phyloP scores from a whole-genome alignment of 2,888 invertebrate species.

The Acleris emargana region DNA sequence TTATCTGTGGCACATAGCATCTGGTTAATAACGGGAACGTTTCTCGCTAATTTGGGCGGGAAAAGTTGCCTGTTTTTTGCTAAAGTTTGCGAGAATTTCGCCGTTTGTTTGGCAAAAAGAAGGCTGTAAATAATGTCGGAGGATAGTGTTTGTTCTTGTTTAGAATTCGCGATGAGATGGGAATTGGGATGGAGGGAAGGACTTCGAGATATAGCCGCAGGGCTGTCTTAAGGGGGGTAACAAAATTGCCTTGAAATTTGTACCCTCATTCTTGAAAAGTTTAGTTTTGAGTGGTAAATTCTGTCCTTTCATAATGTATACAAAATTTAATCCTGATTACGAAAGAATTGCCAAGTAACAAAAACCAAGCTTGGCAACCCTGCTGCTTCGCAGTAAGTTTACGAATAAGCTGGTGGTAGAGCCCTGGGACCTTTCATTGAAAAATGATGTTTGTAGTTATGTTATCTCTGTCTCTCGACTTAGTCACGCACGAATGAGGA shows the following conservation, averaged over 20 bases:
- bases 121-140: slow-evolving; percentile 11
- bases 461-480: too few relatives aligned
- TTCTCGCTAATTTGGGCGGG: slow-evolving; percentile 10
- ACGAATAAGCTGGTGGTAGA: too few relatives aligned
- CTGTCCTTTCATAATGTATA: background rate
- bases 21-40: slow-evolving; percentile 18
- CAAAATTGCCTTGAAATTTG: background rate
- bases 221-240: background rate
- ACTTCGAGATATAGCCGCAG: background rate
- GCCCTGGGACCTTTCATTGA: too few relatives aligned
- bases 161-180: background rate
- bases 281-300: background rate
- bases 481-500: too few relatives aligned
- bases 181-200: background rate
- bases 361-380: too few relatives aligned
- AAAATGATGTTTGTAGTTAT: too few relatives aligned
- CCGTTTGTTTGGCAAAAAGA: slow-evolving; percentile 12
- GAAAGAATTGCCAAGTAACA: too few relatives aligned
- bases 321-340: too few relatives aligned
- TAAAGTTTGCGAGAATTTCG: slow-evolving; percentile 12
- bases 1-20: slow-evolving; percentile 17
- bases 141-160: slow-evolving; percentile 11
- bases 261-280: background rate
- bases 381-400: too few relatives aligned
- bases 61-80: slow-evolving; percentile 18